Percentiles rank a stretch among this genome's conserved stretches.
These are phyloP conservation scores for Drosophila nr. fundita DNA, from an alignment of 2,888 invertebrate species.

Conservation along the genomic window DNA sequence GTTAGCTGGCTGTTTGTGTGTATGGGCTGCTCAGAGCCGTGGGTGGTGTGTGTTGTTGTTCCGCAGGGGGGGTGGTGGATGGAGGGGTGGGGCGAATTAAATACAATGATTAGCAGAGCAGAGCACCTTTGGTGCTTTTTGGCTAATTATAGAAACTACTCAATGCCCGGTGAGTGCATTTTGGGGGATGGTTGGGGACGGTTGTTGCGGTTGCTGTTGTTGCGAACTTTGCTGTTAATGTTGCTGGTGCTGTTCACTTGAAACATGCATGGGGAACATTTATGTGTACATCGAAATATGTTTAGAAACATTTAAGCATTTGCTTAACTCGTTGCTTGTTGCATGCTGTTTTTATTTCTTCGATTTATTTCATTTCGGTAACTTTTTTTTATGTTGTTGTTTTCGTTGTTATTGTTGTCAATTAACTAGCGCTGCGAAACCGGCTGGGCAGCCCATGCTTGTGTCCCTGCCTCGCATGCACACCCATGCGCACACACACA, in stretches of 20 bases:
- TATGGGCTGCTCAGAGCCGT: background rate
- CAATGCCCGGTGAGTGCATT: constrained; percentile 37
- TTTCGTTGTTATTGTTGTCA: constrained; percentile 58
- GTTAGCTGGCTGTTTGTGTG: background rate
- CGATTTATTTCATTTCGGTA: constrained; percentile 17
- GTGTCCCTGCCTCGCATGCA: constrained; percentile 45
- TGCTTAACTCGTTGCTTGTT: constrained; percentile 39
- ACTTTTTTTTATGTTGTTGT: constrained; percentile 28
- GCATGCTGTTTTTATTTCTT: constrained; percentile 44
- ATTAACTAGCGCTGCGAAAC: constrained; percentile 71
- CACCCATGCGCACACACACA: constrained; percentile 5
- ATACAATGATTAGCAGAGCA: constrained; percentile 1
- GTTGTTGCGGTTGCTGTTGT: constrained; percentile 22
- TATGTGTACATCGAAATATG: constrained; percentile 5
- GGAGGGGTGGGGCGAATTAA: background rate
- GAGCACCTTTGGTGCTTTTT: constrained; percentile 15
- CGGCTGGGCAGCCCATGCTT: constrained; percentile 67
- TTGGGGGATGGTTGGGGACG: constrained; percentile 21
- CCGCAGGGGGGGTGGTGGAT: background rate
- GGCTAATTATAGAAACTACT: constrained; percentile 51
- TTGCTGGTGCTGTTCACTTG: constrained; percentile 27
- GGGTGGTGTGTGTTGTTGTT: background rate
- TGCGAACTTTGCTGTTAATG: constrained; percentile 13
- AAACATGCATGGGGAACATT: constrained; percentile 30
- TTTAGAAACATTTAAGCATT: constrained; percentile 40